phyloP scores from a whole-genome alignment of 1,140 invertebrate species.

The Plutomurus gul region DNA sequence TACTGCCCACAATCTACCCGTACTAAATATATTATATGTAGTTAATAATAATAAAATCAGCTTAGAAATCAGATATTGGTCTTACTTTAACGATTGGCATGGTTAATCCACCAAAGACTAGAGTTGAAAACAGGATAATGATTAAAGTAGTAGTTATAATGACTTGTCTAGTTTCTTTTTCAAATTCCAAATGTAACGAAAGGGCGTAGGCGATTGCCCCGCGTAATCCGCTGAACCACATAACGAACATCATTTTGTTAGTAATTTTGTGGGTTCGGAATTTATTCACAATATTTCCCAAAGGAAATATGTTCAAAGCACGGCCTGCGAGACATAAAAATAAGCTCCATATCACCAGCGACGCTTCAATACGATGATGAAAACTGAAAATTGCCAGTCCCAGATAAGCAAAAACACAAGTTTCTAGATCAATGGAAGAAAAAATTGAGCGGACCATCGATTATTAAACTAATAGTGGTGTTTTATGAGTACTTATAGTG shows the following conservation, averaged over 20 bases:
- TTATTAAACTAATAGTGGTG: no score
- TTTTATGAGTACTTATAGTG: constrained; percentile 30
- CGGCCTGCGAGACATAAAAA: constrained; percentile 89
- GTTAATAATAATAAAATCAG: neutral
- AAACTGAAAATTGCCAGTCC: constrained; percentile 98
- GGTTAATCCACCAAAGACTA: constrained; percentile 93
- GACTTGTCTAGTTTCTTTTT: constrained; percentile 89
- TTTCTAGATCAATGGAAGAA: constrained; percentile 66
- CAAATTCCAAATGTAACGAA: constrained; percentile 93
- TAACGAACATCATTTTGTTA: constrained; percentile 98
- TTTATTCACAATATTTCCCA: constrained; percentile 90
- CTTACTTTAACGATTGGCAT: constrained; percentile 90
- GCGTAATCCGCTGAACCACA: constrained; percentile 96
- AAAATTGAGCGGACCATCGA: no score
- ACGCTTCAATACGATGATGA: constrained; percentile 72
- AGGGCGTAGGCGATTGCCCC: constrained; percentile 98
- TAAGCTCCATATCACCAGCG: constrained; percentile 89
- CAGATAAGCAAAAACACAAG: constrained; percentile 98
- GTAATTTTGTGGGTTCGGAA: constrained; percentile 98
- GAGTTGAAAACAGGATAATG: constrained; percentile 92
- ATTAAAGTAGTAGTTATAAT: constrained; percentile 97
- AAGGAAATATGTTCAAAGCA: constrained; percentile 95
- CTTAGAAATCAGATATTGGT: neutral
- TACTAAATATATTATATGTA: neutral
- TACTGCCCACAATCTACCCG: no score